Percentiles rank a stretch among this genome's conserved stretches.
Evolutionary conservation across 2,797 vertebrate species (phyloP).

Genomic region (Hybognathus amarus): DNA sequence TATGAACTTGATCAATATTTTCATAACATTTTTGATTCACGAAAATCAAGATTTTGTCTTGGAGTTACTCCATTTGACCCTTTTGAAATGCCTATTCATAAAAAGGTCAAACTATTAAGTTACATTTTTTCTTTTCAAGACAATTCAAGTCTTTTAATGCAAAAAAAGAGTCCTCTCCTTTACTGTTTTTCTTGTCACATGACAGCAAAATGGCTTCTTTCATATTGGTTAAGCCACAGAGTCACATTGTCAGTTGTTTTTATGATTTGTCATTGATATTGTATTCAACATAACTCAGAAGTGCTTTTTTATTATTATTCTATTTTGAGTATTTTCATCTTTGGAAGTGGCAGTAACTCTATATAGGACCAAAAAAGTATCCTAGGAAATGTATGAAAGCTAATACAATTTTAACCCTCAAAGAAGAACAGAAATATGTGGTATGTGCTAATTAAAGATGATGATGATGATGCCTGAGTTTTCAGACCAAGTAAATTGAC

Average conservation of each 20-base stretch:
- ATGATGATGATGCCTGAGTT: background rate
- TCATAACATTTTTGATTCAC: background rate
- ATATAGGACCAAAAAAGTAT: background rate
- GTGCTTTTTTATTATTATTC: background rate
- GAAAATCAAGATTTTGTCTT: background rate
- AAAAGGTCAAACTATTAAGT: background rate
- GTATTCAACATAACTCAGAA: background rate
- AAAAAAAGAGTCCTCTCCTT: background rate
- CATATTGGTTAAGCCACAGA: background rate
- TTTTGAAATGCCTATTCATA: background rate
- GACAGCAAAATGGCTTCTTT: background rate
- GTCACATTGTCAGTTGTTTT: background rate
- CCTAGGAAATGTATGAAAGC: background rate
- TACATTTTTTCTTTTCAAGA: background rate
- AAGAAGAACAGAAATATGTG: background rate
- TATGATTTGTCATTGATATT: background rate
- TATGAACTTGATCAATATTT: background rate
- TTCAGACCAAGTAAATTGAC: background rate
- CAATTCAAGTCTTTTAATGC: background rate
- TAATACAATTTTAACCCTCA: background rate
- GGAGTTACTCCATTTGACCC: background rate
- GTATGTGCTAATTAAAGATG: background rate
- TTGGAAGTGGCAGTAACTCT: background rate
- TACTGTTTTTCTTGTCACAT: background rate
- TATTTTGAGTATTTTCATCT: background rate